Evolutionary conservation across 2,113 vertebrate genomes (phyloP).

Genomic region (Ivindomyrus marchei): DNA sequence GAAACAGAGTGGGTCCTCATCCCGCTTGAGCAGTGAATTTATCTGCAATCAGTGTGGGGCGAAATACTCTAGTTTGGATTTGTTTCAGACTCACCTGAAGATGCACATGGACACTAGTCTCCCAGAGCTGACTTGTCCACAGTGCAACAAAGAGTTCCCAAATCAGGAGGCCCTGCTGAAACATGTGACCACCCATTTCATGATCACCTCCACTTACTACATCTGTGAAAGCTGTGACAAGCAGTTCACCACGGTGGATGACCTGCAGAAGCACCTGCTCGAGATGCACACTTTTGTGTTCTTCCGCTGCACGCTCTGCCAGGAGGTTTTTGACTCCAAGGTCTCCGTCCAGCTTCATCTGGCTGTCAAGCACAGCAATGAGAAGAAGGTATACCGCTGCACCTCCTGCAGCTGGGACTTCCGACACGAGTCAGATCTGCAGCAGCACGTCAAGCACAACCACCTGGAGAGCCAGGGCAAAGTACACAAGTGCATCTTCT

Average conservation of each 20-base stretch:
- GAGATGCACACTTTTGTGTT: conserved; percentile 99
- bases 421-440: conserved; percentile 87
- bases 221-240: conserved; percentile 98
- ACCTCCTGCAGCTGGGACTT: conserved; percentile 99
- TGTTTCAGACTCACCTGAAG: conserved; percentile 96
- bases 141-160: conserved; percentile 98
- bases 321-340: conserved; percentile 97
- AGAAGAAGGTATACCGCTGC: conserved; percentile 93
- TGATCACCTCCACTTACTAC: conserved; percentile 95
- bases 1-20: conserved; percentile 78
- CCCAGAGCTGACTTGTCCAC: conserved; percentile 88
- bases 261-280: conserved; percentile 93
- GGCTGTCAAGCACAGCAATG: conserved; percentile 96
- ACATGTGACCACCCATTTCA: conserved; percentile 95
- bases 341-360: conserved; percentile 95
- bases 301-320: conserved; percentile 95
- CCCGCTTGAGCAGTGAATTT: conserved; percentile 80
- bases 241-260: conserved; percentile 96
- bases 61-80: conserved; percentile 86
- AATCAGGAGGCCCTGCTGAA: conserved; percentile 93
- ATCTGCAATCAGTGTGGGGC: conserved; percentile 94
- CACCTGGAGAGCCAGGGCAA: conserved; percentile 92
- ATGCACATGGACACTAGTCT: conserved; percentile 87
- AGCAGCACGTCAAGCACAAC: conserved; percentile 93
- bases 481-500: conserved; percentile 92